These are phyloP conservation scores for Hydrolagus colliei DNA, from an alignment of 2,797 vertebrate species.

Conservation along the genomic window DNA sequence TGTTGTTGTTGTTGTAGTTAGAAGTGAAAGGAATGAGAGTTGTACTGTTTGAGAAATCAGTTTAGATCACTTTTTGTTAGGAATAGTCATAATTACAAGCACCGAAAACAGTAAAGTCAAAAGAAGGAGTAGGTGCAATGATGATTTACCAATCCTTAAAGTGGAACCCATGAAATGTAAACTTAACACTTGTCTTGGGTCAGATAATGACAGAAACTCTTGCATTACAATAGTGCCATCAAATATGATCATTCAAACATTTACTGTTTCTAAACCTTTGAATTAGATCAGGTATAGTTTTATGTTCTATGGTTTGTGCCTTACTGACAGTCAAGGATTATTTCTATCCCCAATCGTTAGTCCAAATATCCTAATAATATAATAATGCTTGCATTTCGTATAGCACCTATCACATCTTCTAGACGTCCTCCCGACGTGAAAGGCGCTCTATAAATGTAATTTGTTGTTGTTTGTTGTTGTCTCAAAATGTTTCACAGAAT, in stretches of 20 bases:
- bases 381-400: too few species aligned
- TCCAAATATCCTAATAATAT: neutral
- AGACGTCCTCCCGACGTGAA: too few species aligned
- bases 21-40: neutral
- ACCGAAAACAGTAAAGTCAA: neutral
- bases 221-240: neutral
- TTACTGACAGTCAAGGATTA: neutral
- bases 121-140: neutral
- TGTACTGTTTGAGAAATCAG: neutral
- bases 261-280: neutral
- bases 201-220: too few species aligned
- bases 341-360: neutral
- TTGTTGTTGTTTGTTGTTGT: too few species aligned
- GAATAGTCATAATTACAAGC: neutral
- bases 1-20: too few species aligned
- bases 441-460: too few species aligned
- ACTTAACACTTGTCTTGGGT: too few species aligned
- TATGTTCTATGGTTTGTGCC: neutral
- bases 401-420: too few species aligned
- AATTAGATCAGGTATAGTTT: neutral
- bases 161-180: neutral
- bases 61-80: neutral
- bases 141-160: neutral
- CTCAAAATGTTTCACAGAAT: too few species aligned
- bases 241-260: neutral